Percentiles rank a stretch among this genome's conserved stretches.
Conservation (phyloP, 2,113 vertebrate species). For the Crotalus horridus region DNA sequence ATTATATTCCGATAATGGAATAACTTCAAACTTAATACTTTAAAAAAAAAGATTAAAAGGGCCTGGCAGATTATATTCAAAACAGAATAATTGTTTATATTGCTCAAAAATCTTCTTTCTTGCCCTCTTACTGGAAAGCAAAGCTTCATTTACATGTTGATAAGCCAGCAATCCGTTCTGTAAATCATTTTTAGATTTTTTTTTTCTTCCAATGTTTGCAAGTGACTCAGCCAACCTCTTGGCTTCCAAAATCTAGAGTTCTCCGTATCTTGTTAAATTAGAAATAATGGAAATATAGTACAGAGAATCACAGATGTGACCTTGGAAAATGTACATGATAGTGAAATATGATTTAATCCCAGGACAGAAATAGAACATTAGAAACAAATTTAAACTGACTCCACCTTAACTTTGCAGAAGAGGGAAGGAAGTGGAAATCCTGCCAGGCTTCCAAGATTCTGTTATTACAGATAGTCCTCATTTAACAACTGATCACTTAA, state of each 20-base stretch:
- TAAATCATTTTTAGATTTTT: not conserved
- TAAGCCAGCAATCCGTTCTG: not conserved
- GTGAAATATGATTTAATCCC: not conserved
- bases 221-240: not conserved
- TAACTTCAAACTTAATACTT: not conserved
- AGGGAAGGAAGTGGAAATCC: not conserved
- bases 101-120: not conserved
- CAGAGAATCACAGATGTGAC: not conserved
- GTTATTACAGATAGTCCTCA: not conserved
- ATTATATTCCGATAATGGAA: not conserved
- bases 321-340: not conserved
- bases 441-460: not conserved
- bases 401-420: not conserved
- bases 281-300: not conserved
- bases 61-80: not conserved
- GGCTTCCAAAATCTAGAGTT: not conserved
- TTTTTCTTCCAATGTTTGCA: not conserved
- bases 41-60: not conserved
- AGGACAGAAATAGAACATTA: not conserved
- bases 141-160: not conserved
- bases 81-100: not conserved
- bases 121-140: not conserved
- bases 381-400: not conserved
- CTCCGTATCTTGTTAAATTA: not conserved
- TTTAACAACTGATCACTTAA: not conserved